Conservation (phyloP, 92 coral and sea anemone genomes). For the Montipora capitata region DNA sequence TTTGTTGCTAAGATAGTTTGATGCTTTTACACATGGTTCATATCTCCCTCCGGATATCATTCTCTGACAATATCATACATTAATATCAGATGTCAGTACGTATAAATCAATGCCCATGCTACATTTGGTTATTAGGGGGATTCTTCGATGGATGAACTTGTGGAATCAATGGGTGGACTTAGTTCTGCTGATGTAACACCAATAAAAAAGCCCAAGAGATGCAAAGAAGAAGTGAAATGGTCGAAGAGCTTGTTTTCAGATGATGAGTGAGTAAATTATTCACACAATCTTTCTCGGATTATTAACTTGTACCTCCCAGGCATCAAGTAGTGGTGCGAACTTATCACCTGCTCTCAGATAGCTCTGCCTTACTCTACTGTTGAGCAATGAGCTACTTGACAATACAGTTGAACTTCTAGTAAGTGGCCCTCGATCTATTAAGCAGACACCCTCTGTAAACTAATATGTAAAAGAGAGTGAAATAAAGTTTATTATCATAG, state of each 20-base stretch:
- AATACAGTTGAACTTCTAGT: conserved; percentile 8
- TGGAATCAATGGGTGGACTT: conserved; percentile 25
- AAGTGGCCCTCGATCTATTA: conserved; percentile 10
- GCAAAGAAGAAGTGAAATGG: conserved; percentile 14
- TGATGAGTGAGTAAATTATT: conserved; percentile 33
- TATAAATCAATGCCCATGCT: conserved; percentile 19
- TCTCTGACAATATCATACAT: conserved; percentile 16
- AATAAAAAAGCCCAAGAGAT: conserved; percentile 32
- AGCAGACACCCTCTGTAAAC: conserved; percentile 2
- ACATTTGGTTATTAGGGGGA: conserved; percentile 23
- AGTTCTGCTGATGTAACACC: conserved; percentile 50
- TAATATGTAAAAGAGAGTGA: conserved; percentile 9
- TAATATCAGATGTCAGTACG: conserved; percentile 17
- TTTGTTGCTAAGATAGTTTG: conserved; percentile 18
- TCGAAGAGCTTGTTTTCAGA: conserved; percentile 36
- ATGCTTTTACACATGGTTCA: conserved; percentile 19
- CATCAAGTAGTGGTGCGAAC: conserved; percentile 9
- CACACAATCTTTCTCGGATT: conserved; percentile 21
- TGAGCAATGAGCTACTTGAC: conserved; percentile 15
- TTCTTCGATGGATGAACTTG: conserved; percentile 23
- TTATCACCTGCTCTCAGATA: conserved; percentile 1
- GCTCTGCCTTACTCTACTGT: conserved; percentile 12
- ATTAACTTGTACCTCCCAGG: conserved; percentile 22
- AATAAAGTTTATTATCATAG: conserved; percentile 9
- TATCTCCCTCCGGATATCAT: conserved; percentile 8